A percentile compares a stretch with the other conserved stretches of the same genome.
Evolutionary conservation across 2,113 vertebrate genomes (phyloP).

Genomic region (Seriola dumerili): DNA sequence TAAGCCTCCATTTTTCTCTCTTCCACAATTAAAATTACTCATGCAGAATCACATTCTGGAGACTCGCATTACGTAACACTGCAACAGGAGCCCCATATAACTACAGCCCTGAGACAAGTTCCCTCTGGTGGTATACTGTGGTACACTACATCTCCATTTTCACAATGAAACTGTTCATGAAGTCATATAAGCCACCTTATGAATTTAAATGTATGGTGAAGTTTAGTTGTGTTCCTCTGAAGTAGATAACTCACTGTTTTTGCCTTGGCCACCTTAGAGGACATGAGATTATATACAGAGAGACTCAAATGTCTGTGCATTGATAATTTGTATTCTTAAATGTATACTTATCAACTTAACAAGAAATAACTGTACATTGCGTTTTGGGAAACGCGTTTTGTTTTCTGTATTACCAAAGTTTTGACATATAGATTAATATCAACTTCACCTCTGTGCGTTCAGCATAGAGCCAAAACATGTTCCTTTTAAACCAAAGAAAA

Average conservation of each 20-base stretch:
- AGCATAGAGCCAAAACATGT: background rate
- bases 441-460: background rate
- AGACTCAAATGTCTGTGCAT: background rate
- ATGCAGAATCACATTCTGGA: slow-evolving; percentile 48
- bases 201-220: slow-evolving; percentile 1
- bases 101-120: slow-evolving; percentile 5
- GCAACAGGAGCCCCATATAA: slow-evolving; percentile 43
- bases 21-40: slow-evolving; percentile 53
- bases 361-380: background rate
- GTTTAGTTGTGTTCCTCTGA: background rate
- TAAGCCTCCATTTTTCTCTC: slow-evolving; percentile 6
- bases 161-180: slow-evolving; percentile 16
- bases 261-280: background rate
- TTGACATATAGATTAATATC: background rate
- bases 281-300: background rate
- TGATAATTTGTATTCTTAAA: background rate
- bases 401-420: background rate
- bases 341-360: background rate
- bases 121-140: slow-evolving; percentile 69
- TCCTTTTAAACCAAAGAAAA: background rate
- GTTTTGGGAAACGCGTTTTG: background rate
- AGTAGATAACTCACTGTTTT: background rate
- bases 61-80: slow-evolving; percentile 69
- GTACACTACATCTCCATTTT: background rate
- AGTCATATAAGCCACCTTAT: background rate